These are phyloP conservation scores for Caligus rogercresseyi DNA, from an alignment of 1,140 invertebrate species.

Conservation along the genomic window DNA sequence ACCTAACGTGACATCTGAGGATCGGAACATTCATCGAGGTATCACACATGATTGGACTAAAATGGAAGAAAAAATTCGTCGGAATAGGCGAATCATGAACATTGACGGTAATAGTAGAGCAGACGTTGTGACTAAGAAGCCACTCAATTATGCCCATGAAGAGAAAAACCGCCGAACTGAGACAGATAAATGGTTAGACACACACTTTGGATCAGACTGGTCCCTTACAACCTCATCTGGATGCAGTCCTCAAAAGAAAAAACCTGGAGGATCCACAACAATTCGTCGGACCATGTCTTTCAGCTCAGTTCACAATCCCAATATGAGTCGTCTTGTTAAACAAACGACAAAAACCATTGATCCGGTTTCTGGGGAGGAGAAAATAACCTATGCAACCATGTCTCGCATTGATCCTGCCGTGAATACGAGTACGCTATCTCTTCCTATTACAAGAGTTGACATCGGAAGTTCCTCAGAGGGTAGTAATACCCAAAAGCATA, in stretches of 20 bases:
- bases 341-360: not conserved
- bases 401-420: not conserved
- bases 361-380: not conserved
- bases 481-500: not conserved
- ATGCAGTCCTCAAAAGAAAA: not conserved
- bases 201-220: conserved; percentile 59
- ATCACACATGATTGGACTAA: conserved; percentile 45
- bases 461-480: not conserved
- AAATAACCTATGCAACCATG: not conserved
- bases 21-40: conserved; percentile 55
- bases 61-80: conserved; percentile 49
- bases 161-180: conserved; percentile 69
- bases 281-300: conserved; percentile 15
- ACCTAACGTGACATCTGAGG: conserved; percentile 23
- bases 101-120: conserved; percentile 42
- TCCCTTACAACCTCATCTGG: conserved; percentile 6
- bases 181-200: conserved; percentile 71
- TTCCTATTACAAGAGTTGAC: not conserved
- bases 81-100: not conserved
- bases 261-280: not conserved
- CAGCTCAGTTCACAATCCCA: not conserved
- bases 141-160: conserved; percentile 62
- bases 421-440: not conserved
- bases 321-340: not conserved
- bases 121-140: conserved; percentile 55